Evolutionary conservation across 2,113 vertebrate genomes (phyloP).

Genomic region (Mus spicilegus): DNA sequence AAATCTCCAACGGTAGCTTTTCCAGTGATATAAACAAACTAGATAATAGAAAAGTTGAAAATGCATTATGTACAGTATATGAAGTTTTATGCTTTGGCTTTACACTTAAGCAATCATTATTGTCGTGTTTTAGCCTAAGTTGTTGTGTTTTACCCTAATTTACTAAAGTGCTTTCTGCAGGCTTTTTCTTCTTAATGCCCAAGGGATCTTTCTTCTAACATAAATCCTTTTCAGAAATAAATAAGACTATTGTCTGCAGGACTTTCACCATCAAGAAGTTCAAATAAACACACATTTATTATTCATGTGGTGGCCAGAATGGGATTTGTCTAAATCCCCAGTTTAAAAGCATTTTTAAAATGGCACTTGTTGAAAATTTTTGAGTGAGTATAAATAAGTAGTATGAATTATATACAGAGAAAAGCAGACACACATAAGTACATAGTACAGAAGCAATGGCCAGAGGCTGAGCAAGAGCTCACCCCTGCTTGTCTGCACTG

Average conservation of each 20-base stretch:
- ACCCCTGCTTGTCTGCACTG: neutral
- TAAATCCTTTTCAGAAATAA: constrained; percentile 74
- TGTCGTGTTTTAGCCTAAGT: constrained; percentile 66
- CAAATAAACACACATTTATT: constrained; percentile 77
- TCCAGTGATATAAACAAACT: neutral
- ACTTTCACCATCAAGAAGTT: constrained; percentile 67
- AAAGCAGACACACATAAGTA: neutral
- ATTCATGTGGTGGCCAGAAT: constrained; percentile 67
- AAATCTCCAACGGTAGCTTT: constrained; percentile 17
- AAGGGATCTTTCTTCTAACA: constrained; percentile 66
- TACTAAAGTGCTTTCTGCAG: constrained; percentile 63
- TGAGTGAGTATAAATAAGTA: constrained; percentile 29
- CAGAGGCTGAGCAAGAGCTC: neutral
- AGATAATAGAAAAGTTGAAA: constrained; percentile 60
- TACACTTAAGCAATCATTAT: constrained; percentile 71
- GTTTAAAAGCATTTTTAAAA: constrained; percentile 61
- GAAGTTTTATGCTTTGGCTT: constrained; percentile 61
- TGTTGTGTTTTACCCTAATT: constrained; percentile 56
- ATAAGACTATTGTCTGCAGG: constrained; percentile 70
- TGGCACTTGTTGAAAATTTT: constrained; percentile 35
- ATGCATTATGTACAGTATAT: constrained; percentile 13
- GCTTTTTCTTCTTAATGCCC: constrained; percentile 61
- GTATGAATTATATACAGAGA: neutral
- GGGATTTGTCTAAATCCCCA: constrained; percentile 53
- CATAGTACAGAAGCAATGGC: neutral